phyloP scores from a whole-genome alignment of 2,888 invertebrate genomes.

The Clepsis dumicolana region DNA sequence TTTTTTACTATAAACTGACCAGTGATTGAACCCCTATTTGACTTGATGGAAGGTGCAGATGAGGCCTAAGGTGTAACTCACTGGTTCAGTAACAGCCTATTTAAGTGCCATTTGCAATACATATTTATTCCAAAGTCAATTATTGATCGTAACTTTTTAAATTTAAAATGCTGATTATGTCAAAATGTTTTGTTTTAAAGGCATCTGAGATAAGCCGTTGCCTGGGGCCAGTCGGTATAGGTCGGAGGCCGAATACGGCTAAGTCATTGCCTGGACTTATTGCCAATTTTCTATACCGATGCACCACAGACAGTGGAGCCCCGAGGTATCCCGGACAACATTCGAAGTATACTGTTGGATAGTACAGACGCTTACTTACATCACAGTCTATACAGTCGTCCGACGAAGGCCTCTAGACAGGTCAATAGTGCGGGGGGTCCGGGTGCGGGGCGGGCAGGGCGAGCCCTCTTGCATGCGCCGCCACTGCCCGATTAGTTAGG shows the following conservation, averaged over 20 bases:
- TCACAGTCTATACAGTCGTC: too few relatives aligned
- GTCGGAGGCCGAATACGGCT: slow-evolving; percentile 24
- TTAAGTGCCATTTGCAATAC: background rate
- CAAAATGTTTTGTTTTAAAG: background rate
- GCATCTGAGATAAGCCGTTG: slow-evolving; percentile 15
- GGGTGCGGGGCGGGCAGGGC: too few relatives aligned
- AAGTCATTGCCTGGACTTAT: slow-evolving; percentile 50
- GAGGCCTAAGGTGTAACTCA: too few relatives aligned
- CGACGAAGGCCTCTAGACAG: too few relatives aligned
- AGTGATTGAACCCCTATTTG: too few relatives aligned
- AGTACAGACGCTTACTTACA: too few relatives aligned
- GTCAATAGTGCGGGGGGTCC: too few relatives aligned
- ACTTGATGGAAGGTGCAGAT: too few relatives aligned
- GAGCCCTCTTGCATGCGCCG: too few relatives aligned
- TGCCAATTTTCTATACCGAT: slow-evolving; percentile 68
- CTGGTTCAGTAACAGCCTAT: too few relatives aligned
- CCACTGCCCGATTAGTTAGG: too few relatives aligned
- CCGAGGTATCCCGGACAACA: slow-evolving; percentile 41
- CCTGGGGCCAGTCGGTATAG: slow-evolving; percentile 16
- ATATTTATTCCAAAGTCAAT: background rate
- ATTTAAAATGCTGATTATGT: background rate
- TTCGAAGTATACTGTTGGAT: slow-evolving; percentile 5
- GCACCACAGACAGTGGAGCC: slow-evolving; percentile 54
- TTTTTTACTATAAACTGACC: too few relatives aligned
- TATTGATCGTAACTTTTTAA: slow-evolving; percentile 1